A percentile compares a stretch with the other conserved stretches of the same genome.
phyloP scores from a whole-genome alignment of 2,797 vertebrate genomes.

The Alosa sapidissima region DNA sequence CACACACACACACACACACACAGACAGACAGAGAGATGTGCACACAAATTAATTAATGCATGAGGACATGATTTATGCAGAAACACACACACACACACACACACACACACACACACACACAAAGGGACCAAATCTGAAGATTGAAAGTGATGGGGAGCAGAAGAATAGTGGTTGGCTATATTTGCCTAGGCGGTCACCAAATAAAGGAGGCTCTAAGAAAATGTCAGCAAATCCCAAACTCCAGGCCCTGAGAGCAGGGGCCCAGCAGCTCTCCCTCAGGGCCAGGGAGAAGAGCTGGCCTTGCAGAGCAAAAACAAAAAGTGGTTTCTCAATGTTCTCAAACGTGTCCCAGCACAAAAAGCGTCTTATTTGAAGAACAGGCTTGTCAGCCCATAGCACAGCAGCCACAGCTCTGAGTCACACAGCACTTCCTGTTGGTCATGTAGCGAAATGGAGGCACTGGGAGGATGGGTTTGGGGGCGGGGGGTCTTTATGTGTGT shows the following conservation, averaged over 20 bases:
- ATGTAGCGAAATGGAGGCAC: neutral
- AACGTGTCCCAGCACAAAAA: neutral
- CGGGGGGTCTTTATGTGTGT: neutral
- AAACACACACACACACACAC: conserved; percentile 23
- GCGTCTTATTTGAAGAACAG: conserved; percentile 1
- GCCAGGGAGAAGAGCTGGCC: neutral
- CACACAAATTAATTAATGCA: neutral
- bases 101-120: conserved; percentile 20
- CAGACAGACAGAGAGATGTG: neutral
- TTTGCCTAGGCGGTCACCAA: neutral
- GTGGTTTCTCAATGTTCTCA: neutral
- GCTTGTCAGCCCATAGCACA: neutral
- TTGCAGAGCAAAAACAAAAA: neutral
- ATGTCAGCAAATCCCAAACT: neutral
- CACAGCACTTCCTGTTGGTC: conserved; percentile 26
- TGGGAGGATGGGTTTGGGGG: neutral
- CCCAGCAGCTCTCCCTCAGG: neutral
- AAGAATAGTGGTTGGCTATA: neutral
- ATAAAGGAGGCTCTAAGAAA: neutral
- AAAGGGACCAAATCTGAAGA: neutral
- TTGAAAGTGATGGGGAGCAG: neutral
- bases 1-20: neutral
- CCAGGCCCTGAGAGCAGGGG: neutral
- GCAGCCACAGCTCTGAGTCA: neutral
- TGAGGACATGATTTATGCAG: neutral